Base-by-base conservation (phyloP, 2,113 vertebrate species). In the Formicarius rufipectus region DNA sequence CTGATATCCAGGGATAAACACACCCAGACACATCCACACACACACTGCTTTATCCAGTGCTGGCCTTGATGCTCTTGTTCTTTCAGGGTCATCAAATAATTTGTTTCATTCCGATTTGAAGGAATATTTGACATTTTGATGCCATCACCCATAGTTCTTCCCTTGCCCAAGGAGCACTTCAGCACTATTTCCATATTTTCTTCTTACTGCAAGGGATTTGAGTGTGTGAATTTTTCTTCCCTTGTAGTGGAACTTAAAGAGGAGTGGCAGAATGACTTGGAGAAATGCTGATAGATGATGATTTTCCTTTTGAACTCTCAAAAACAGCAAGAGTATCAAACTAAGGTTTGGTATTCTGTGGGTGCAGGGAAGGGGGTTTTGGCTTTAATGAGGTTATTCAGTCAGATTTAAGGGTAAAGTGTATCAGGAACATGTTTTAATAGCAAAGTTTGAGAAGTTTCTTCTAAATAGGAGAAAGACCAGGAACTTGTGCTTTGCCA, bases 1-100 rank as follows among this genome's bases (percentile, higher is more conserved):
- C 92, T 97, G 95, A 95, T 96, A 96, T 95, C 95, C 95, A 90
- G 83, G 90, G 95, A 90, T 96, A 96, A 96, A 95, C 96, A 95
- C 83, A 93, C 64, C 49, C 27, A 0, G 59, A 59, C 50, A 42
- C 81, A 95, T 47, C 35, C 66, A 56, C 55, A 60, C 40, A 63
- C 11, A 47, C 1, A 25, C 49, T 62, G 49, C 14, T 74, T 83
- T 93, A 66, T 82, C 74, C 82, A 63, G 17, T 22, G 9, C 39
- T 55, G 33, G 18, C 9, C 47, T 20, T 60, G 52, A 1, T 39
- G 37, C 27, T n/a, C 28, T 4, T 16, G 31, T 28, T 87, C 19
- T 78, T 95, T 74, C 42, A 39, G 10, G 17, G 7, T 52, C 44
- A 77, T 77, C 8, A 93, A 86, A 74, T 67, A 42, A n/a, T 7